These are phyloP conservation scores for Hemistola chrysoprasaria DNA, from an alignment of 2,888 invertebrate genomes.

Conservation along the genomic window DNA sequence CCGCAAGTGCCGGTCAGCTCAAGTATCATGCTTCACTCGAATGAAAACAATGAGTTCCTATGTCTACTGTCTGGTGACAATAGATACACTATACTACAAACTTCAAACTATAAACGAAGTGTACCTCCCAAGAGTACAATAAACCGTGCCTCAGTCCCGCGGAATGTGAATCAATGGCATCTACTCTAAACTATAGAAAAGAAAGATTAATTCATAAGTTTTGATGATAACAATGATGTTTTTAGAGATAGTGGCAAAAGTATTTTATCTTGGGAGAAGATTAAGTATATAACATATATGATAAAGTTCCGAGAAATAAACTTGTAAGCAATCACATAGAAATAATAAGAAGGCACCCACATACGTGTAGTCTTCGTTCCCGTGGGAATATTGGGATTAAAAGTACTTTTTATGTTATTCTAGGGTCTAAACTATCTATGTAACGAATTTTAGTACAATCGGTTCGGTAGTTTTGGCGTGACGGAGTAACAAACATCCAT, in stretches of 20 bases:
- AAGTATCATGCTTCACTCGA: slow-evolving; percentile 50
- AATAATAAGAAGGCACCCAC: too few species aligned
- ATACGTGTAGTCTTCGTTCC: too few species aligned
- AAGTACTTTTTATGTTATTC: too few species aligned
- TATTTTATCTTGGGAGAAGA: too few species aligned
- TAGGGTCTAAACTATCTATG: too few species aligned
- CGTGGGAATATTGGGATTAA: too few species aligned
- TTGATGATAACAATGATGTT: slow-evolving; percentile 21
- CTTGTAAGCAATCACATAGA: too few species aligned
- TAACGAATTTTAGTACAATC: too few species aligned
- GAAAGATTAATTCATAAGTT: slow-evolving; percentile 21
- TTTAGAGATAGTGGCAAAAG: slow-evolving; percentile 4
- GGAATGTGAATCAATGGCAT: slow-evolving; percentile 9
- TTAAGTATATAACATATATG: not conserved
- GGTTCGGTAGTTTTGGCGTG: too few species aligned
- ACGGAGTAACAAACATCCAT: too few species aligned
- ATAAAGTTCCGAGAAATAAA: slow-evolving; percentile 3
- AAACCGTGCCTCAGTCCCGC: slow-evolving; percentile 10
- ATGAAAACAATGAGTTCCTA: slow-evolving; percentile 62
- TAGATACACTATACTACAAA: slow-evolving; percentile 30
- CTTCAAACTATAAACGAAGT: slow-evolving; percentile 6
- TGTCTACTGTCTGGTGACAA: slow-evolving; percentile 54
- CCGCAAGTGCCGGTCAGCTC: slow-evolving; percentile 56
- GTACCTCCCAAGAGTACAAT: slow-evolving; percentile 5
- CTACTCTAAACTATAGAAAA: slow-evolving; percentile 11